Conservation (phyloP, 2,797 vertebrate genomes). For the Eutrigla gurnardus region DNA sequence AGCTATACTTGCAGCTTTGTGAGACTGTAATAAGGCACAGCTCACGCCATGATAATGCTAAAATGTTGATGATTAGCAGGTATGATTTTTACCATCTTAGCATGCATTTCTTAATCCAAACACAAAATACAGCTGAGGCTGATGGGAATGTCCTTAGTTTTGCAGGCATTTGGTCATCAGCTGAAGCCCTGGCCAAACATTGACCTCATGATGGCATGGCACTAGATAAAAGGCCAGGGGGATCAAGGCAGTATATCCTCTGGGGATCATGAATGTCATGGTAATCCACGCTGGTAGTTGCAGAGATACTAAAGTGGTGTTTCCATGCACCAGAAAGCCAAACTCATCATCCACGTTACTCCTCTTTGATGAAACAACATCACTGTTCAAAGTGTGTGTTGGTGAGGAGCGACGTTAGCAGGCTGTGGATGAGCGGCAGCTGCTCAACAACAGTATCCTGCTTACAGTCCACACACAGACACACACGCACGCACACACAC, state of each 20-base stretch:
- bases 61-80: neutral
- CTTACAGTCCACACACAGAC: constrained; percentile 72
- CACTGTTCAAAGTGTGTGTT: constrained; percentile 39
- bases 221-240: neutral
- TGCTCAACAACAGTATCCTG: constrained; percentile 67
- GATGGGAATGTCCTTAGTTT: neutral
- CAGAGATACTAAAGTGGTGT: neutral
- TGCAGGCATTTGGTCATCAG: neutral
- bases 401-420: constrained; percentile 46
- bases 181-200: neutral
- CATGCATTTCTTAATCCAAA: neutral
- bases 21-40: neutral
- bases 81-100: neutral
- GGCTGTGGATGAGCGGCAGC: constrained; percentile 61
- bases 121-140: neutral
- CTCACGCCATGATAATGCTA: neutral
- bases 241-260: neutral
- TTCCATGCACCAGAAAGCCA: neutral
- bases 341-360: neutral
- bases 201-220: neutral
- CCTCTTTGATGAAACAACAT: constrained; percentile 14
- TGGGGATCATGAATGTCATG: neutral
- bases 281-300: neutral
- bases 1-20: neutral
- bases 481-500: neutral